Conservation (phyloP, 1,140 invertebrate species). For the Elysia chlorotica region DNA sequence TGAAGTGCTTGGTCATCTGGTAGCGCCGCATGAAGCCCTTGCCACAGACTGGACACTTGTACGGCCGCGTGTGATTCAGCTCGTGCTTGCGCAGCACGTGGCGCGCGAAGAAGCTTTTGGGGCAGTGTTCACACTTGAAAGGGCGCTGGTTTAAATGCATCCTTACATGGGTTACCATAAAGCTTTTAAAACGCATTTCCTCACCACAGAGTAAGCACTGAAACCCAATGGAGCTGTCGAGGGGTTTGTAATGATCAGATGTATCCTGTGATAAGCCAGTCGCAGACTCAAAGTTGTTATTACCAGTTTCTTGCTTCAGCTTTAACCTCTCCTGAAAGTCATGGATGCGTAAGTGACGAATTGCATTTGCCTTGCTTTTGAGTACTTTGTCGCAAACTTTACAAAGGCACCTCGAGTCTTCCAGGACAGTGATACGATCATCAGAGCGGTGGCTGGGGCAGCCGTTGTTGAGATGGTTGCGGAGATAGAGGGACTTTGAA, state of each 20-base stretch:
- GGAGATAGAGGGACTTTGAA: constrained; percentile 12
- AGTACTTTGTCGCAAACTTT: constrained; percentile 17
- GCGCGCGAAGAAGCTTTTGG: constrained; percentile 2
- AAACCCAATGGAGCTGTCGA: constrained; percentile 16
- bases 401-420: constrained; percentile 9
- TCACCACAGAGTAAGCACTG: constrained; percentile 6
- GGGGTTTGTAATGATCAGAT: background rate
- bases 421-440: constrained; percentile 5
- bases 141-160: constrained; percentile 19
- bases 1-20: constrained; percentile 15
- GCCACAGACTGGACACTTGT: constrained; percentile 16
- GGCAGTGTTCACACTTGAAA: constrained; percentile 9
- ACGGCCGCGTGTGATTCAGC: constrained; percentile 20
- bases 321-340: background rate
- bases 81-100: constrained; percentile 18
- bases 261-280: constrained; percentile 7
- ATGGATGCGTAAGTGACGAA: constrained; percentile 15
- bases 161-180: constrained; percentile 13
- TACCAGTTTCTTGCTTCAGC: background rate
- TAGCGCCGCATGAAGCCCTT: constrained; percentile 19
- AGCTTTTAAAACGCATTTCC: constrained; percentile 19
- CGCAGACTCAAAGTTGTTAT: background rate
- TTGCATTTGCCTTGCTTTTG: constrained; percentile 9
- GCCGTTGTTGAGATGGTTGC: constrained; percentile 15
- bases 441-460: constrained; percentile 4